Evolutionary conservation across 2,113 vertebrate species (phyloP).

Genomic region (Corythaixoides concolor): DNA sequence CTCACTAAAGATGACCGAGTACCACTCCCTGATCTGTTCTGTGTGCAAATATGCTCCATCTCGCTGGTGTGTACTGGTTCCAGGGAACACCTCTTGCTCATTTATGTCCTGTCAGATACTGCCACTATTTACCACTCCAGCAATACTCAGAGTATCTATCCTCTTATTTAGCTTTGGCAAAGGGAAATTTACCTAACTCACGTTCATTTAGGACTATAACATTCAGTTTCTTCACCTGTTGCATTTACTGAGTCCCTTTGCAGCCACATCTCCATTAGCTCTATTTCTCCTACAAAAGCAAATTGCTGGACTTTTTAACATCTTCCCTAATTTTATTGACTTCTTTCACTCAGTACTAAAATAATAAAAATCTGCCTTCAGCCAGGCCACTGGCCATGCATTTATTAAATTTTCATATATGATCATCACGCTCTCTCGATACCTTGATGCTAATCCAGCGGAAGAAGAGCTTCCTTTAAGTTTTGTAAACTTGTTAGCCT

Average conservation of each 20-base stretch:
- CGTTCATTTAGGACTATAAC: neutral
- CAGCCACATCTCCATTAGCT: neutral
- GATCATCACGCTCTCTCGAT: neutral
- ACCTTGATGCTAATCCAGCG: neutral
- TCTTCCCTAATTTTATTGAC: neutral
- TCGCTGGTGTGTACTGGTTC: neutral
- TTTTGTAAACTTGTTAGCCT: neutral
- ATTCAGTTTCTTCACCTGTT: neutral
- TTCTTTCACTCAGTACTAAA: neutral
- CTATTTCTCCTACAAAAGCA: neutral
- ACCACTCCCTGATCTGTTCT: neutral
- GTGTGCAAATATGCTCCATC: fast-evolving
- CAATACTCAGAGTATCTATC: neutral
- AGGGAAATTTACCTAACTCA: neutral
- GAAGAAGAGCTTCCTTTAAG: neutral
- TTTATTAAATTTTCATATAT: neutral
- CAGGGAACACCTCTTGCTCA: neutral
- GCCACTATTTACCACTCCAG: neutral
- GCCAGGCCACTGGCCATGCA: neutral
- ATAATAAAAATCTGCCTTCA: neutral
- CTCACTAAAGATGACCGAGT: neutral
- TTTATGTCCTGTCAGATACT: neutral
- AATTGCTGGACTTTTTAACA: neutral
- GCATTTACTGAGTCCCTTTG: neutral
- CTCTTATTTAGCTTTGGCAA: neutral